Evolutionary conservation across 2,113 vertebrate genomes (phyloP), one percentile per base, ranked within the genome.

Genomic region (Caloenas nicobarica): DNA sequence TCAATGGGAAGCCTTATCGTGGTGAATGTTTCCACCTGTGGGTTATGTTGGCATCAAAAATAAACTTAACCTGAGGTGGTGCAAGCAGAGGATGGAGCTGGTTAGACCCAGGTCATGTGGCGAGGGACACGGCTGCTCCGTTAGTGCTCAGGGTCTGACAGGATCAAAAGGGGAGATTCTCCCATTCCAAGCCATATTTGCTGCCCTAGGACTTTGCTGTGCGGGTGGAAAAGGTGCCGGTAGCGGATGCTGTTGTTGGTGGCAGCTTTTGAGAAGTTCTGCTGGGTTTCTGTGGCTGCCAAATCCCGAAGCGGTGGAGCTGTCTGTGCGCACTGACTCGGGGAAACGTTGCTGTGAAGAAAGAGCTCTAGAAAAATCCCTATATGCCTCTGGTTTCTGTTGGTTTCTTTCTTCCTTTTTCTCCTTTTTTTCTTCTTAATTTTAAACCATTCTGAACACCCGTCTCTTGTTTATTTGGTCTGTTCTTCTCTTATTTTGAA

Each of bases 151-250:
- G n/a, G 46, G 12, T 61, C 48, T 0, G 1, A 5, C 8, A 25
- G 71, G 29, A 5, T 73, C 1, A 0, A 38, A 42, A 44, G 58
- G 66, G 66, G 48, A 72, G 23, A 10, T 65, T 70, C 65, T 57
- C 72, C 84, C 38, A 54, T 76, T 82, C 60, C 85, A 81, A 93
- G 94, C 92, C 72, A 53, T 83, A 70, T 81, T 88, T 80, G 38
- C 48, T 91, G 70, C 84, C 81, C 71, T 53, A 65, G 54, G 84
- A 33, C 54, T 65, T 66, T 26, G 70, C 81, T 72, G 56, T 56
- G 61, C 23, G 54, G 36, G 48, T 80, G 60, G 81, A 53, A 70
- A 11, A 89, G 74, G 57, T 80, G 84, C 78, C 70, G 50, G 73
- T 48, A n/a, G 68, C 10, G 46, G 92, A 13, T 57, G 82, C 54